A percentile compares a stretch with the other conserved stretches of the same genome.
phyloP scores from a whole-genome alignment of 2,797 vertebrate genomes.

The Urophycis tenuis region DNA sequence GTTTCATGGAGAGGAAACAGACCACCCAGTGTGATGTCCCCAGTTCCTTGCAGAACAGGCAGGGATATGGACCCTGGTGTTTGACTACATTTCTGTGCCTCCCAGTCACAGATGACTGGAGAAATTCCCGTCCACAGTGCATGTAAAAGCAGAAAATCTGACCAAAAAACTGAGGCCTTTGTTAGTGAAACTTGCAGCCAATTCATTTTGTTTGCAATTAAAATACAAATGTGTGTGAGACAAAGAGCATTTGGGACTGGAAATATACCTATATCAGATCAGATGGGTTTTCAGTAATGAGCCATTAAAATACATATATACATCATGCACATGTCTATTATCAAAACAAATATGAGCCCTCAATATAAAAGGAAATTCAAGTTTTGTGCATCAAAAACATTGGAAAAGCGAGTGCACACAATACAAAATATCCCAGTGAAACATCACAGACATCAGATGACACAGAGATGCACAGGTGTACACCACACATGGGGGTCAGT shows the following conservation, averaged over 20 bases:
- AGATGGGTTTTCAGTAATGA: too few species aligned
- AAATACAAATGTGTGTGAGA: background rate
- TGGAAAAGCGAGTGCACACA: background rate
- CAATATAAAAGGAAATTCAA: background rate
- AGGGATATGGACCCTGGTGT: slow-evolving; percentile 49
- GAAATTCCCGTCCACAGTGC: slow-evolving; percentile 38
- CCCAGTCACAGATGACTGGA: slow-evolving; percentile 31
- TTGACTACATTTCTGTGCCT: slow-evolving; percentile 43
- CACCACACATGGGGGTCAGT: slow-evolving; percentile 18
- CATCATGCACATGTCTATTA: background rate
- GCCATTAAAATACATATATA: too few species aligned
- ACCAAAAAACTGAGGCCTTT: background rate
- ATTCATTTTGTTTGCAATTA: background rate
- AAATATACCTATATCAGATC: background rate
- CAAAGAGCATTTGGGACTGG: background rate
- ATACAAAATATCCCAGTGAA: background rate
- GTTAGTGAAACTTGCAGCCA: background rate
- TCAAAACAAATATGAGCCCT: background rate
- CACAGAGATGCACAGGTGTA: background rate
- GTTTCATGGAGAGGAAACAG: slow-evolving; percentile 75
- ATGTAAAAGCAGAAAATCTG: background rate
- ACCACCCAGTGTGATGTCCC: slow-evolving; percentile 69
- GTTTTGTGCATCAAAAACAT: background rate
- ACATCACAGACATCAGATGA: background rate
- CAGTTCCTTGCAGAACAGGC: slow-evolving; percentile 59